Percentiles rank a stretch among this genome's conserved stretches.
phyloP scores from a whole-genome alignment of 2,113 vertebrate species.

The Nettapus auritus region DNA sequence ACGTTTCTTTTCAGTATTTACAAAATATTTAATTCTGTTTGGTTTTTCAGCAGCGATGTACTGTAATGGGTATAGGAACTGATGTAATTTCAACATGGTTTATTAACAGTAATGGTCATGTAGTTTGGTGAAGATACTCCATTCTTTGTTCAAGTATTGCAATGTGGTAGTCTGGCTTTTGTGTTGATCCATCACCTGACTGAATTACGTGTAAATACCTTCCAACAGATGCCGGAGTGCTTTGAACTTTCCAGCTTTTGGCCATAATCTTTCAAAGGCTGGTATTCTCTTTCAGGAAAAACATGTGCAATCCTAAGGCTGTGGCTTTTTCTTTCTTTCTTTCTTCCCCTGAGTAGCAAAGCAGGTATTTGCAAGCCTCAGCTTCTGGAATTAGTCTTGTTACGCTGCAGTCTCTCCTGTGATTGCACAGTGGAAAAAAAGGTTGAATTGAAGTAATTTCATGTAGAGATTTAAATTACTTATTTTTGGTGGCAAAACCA shows the following conservation, averaged over 20 bases:
- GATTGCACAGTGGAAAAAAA: not conserved
- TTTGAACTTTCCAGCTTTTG: not conserved
- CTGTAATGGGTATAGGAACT: not conserved
- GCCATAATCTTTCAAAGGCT: not conserved
- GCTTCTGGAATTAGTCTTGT: not conserved
- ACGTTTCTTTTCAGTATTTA: not conserved
- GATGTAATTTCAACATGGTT: not conserved
- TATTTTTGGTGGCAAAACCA: not conserved
- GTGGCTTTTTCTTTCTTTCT: not conserved
- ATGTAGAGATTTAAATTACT: not conserved
- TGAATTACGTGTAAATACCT: not conserved
- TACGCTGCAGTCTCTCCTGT: not conserved
- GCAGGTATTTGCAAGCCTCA: not conserved
- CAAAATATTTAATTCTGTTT: not conserved
- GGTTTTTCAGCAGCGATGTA: not conserved
- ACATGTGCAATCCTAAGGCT: not conserved
- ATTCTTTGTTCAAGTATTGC: not conserved
- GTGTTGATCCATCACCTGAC: not conserved
- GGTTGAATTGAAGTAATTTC: not conserved
- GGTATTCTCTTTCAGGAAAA: not conserved
- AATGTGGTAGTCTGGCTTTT: not conserved
- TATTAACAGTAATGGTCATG: not conserved
- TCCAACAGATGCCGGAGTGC: not conserved
- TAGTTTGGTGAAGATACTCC: not conserved
- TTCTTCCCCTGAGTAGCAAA: not conserved